Conservation (phyloP, 92 coral and sea anemone species). For the Epizoanthus fatuus region DNA sequence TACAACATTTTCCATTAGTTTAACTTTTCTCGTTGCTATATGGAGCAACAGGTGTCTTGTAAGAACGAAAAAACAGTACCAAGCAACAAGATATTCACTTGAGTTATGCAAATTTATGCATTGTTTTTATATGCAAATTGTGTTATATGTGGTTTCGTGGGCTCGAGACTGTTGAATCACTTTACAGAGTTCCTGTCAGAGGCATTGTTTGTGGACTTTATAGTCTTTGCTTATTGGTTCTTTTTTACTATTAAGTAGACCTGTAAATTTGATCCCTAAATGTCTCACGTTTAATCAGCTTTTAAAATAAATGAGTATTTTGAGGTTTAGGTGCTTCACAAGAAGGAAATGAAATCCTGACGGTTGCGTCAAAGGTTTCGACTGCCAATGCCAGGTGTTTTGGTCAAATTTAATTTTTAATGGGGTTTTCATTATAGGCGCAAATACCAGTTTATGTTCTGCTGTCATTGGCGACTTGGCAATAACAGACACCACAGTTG, state of each 20-base stretch:
- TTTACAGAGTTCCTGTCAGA: neutral
- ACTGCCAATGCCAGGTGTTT: constrained; percentile 37
- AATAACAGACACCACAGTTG: constrained; percentile 23
- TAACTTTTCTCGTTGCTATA: constrained; percentile 1
- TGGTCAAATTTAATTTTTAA: constrained; percentile 39
- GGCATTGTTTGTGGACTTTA: too few species aligned
- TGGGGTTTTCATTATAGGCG: constrained; percentile 26
- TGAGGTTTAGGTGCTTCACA: neutral
- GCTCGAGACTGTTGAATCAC: constrained; percentile 15
- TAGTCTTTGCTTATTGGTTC: neutral
- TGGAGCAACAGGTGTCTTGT: constrained; percentile 42
- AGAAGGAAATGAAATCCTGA: neutral
- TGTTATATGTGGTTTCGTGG: constrained; percentile 14
- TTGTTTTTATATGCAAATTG: constrained; percentile 25
- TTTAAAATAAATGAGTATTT: neutral
- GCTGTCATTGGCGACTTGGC: constrained; percentile 34
- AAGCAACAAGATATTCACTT: constrained; percentile 31
- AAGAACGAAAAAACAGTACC: neutral
- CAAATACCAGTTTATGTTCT: constrained; percentile 29
- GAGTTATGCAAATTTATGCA: constrained; percentile 8
- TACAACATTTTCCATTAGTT: neutral
- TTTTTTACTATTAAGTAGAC: neutral
- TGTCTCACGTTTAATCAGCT: constrained; percentile 8
- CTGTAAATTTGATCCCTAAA: neutral
- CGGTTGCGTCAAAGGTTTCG: constrained; percentile 11